phyloP scores from a whole-genome alignment of 2,888 invertebrate genomes.

The Rhopalosiphum nymphaeae region DNA sequence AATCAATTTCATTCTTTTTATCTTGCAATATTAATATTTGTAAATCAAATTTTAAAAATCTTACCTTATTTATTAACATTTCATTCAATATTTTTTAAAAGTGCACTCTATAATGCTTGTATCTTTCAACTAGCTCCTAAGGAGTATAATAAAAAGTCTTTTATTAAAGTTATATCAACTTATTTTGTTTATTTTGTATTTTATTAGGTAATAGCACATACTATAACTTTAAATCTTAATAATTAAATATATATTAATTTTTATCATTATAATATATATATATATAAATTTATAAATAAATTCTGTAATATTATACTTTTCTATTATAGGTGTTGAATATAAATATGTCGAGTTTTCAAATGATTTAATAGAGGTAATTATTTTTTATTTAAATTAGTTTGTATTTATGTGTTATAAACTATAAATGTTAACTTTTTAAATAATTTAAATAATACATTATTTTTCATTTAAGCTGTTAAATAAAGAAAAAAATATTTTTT shows the following conservation, averaged over 20 bases:
- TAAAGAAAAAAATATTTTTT: neutral
- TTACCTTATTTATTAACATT: too few species aligned
- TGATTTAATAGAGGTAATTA: neutral
- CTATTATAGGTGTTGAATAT: conserved; percentile 1
- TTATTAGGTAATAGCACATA: too few species aligned
- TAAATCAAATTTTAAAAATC: too few species aligned
- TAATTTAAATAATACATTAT: neutral
- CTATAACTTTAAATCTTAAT: neutral
- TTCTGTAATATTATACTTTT: neutral
- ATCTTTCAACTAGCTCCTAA: too few species aligned
- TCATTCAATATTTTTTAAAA: too few species aligned
- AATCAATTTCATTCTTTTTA: neutral
- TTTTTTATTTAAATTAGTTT: neutral
- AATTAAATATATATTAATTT: neutral
- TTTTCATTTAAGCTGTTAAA: neutral
- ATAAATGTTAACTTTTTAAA: neutral
- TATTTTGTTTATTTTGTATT: too few species aligned
- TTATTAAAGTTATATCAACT: too few species aligned
- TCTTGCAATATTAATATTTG: too few species aligned
- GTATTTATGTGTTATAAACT: neutral
- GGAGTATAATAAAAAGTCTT: too few species aligned
- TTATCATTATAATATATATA: neutral
- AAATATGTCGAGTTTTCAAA: conserved; percentile 25
- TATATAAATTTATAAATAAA: neutral
- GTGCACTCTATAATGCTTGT: too few species aligned